Evolutionary conservation across 2,113 vertebrate genomes (phyloP), one percentile per base, ranked within the genome.

Genomic region (Phoxinus phoxinus): DNA sequence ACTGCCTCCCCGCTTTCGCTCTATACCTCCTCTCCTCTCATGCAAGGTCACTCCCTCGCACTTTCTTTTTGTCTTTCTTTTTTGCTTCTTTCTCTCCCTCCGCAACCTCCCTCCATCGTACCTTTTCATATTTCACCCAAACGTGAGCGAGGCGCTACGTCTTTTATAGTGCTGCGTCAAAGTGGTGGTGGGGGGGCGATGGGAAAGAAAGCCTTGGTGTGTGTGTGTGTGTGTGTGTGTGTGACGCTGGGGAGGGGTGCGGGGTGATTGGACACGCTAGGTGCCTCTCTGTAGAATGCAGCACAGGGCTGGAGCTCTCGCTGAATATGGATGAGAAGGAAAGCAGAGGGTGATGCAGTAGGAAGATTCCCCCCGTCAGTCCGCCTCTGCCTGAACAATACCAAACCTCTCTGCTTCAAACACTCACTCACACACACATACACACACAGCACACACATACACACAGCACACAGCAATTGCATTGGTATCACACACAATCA

Each of bases 271-370:
- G 89, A 90, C 89, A 88, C 89, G 89, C 83, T 90, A 90, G 89
- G 87, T 90, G 89, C 89, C 89, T 90, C 89, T 90, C 89, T 90
- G 89, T 88, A 88, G 87, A 88, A 90, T 90, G 89, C 89, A 86
- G 89, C 89, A 88, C 85, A 86, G 87, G 78, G 85, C 89, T 65
- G 85, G 85, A 88, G 85, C 87, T 90, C 78, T 86, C 85, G 63
- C 87, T 90, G 89, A 90, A 88, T 90, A 90, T 90, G 89, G 89
- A 90, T 89, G 92, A 93, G 92, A 92, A 89, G 91, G 91, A 92
- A 86, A 90, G 89, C 86, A 44, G 89, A 92, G 89, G 87, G 85
- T 88, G 89, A 90, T 90, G 89, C 89, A 90, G 89, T 90, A 88
- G 87, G 87, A 86, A 88, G 89, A 90, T 88, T 89, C 88, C 88